Evolutionary conservation across 2,113 vertebrate species (phyloP), one percentile per base, ranked within the genome.

Genomic region (Malurus cyaneus): DNA sequence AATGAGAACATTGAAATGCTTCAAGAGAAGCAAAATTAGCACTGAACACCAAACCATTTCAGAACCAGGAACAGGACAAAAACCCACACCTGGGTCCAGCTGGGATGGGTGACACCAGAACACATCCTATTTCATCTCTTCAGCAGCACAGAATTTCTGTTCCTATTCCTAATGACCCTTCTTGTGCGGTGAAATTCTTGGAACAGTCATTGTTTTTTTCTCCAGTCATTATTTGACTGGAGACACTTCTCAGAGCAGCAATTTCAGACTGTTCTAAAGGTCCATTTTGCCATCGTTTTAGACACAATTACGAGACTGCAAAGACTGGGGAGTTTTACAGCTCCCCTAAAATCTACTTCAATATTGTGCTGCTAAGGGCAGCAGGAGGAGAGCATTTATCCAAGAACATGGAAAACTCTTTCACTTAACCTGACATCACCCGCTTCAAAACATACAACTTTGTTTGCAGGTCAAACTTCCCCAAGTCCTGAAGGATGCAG

Each of bases 81-180:
- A 54, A 4, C 12, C 32, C 20, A 9, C 16, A 20, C 29, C 6
- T 0, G 0, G 21, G 39, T 21, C 64, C 41, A 79, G 14, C 17
- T 11, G 46, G 44, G n/a, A 49, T 0, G 2, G 31, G 21, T 5
- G 8, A 20, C 36, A 20, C 28, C 1, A 8, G 20, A 19, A 29
- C 8, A 49, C 4, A 3, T 4, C 6, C 24, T 5, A 12, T 18
- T 44, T 34, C 20, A 41, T 53, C 64, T 21, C 67, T 41, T 72
- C 52, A 64, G 64, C 54, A 65, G 50, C 12, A 25, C 34, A 25
- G 60, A 18, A 6, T 7, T 74, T 64, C 42, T 28, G 60, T 32
- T 67, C 34, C 66, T 76, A 0, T 17, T 62, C 36, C 66, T 17
- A 54, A 1, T 39, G 52, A 62, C 9, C 28, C 41, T 36, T 71